Base-by-base conservation (phyloP, 1,140 invertebrate genomes). In the Lanistes nyassanus region DNA sequence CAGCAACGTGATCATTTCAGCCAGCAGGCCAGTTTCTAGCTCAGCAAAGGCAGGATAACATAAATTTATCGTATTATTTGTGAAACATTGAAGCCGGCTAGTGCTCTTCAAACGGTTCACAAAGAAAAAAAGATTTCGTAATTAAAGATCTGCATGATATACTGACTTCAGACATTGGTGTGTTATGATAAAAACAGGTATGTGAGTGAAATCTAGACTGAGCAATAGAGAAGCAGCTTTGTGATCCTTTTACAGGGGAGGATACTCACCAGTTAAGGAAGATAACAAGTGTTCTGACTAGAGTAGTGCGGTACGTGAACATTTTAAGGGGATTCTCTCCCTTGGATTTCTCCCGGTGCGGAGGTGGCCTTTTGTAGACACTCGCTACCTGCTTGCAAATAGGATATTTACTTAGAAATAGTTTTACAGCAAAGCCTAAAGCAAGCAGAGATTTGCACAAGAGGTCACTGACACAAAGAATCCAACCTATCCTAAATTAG, bases 281-380 rank as follows among this genome's bases (percentile, higher is more conserved):
- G 26, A 83, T 79, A 26, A 83, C 77, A 16, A 79, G 31, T 0
- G 76, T 77, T 56, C 78, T 64, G 19, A 78, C 42, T 2, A 78
- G 62, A 47, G 78, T 62, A 4, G 11, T 51, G 0, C 39, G 60
- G 26, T 72, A 71, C 3, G 76, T 77, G 37, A 83, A 79, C 56
- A 83, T 76, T 55, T 70, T 64, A 94, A 76, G 66, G 0, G 78
- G 67, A 23, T 60, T 75, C 42, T 76, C 60, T 47, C 26, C 34
- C 39, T 55, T 65, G 9, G 3, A 36, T 1, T 71, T 51, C 23
- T 77, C 66, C 51, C 66, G 53, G 42, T 64, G 58, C 56, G 65
- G 39, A 23, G 29, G 7, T 42, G 67, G 47, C 34, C 23, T 53
- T 36, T 55, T 55, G 67, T 69, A 53, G 67, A 69, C 42, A 1